These are phyloP conservation scores for Lysiphlebus fabarum DNA, from an alignment of 1,140 invertebrate genomes.

Conservation along the genomic window DNA sequence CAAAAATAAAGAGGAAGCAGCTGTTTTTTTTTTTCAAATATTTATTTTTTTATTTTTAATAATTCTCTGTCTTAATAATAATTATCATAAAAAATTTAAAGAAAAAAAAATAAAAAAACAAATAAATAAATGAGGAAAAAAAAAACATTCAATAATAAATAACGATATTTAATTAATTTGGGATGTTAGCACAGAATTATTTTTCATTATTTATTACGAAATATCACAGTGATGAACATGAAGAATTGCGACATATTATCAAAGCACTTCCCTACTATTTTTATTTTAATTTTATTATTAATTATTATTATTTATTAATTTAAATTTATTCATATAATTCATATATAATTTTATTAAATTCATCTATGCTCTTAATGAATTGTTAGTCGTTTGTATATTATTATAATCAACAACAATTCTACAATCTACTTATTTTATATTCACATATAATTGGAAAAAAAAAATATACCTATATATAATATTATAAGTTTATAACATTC, in stretches of 20 bases:
- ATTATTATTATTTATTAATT: too few relatives aligned
- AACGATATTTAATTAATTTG: neutral
- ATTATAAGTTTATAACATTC: too few relatives aligned
- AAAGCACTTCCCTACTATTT: slow-evolving; percentile 36
- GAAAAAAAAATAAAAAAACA: too few relatives aligned
- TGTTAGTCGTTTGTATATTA: slow-evolving; percentile 37
- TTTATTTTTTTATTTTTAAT: neutral
- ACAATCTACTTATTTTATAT: slow-evolving; percentile 18
- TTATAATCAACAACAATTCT: slow-evolving; percentile 50
- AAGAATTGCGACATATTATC: slow-evolving; percentile 38
- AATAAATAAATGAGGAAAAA: slow-evolving; percentile 1
- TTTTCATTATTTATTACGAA: slow-evolving; percentile 41
- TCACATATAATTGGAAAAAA: too few relatives aligned
- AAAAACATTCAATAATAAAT: too few relatives aligned
- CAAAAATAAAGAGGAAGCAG: too few relatives aligned
- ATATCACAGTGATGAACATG: slow-evolving; percentile 46
- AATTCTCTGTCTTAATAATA: slow-evolving; percentile 8
- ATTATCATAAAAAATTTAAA: neutral
- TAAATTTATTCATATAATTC: neutral
- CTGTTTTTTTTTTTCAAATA: too few relatives aligned
- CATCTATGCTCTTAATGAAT: slow-evolving; percentile 29
- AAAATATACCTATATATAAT: too few relatives aligned
- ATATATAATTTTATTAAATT: slow-evolving; percentile 18
- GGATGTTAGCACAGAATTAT: slow-evolving; percentile 3
- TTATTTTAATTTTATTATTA: too few relatives aligned